Conservation (phyloP, 2,113 vertebrate species). For the Oncorhynchus tshawytscha region DNA sequence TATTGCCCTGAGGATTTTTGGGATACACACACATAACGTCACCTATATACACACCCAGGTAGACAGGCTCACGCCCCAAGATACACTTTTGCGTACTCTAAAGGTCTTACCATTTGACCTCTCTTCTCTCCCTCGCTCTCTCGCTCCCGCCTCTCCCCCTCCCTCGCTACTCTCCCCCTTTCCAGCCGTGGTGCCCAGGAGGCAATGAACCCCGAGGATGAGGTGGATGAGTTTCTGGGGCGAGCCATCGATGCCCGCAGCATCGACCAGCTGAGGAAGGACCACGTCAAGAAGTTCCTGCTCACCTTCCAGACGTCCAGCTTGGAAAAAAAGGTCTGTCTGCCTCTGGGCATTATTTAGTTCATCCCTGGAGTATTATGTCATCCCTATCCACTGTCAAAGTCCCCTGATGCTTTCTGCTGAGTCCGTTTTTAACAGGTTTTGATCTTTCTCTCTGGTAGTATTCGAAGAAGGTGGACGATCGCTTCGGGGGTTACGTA, state of each 20-base stretch:
- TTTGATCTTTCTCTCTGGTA: constrained; percentile 45
- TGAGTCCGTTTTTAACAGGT: neutral
- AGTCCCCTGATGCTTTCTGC: no score
- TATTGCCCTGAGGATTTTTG: neutral
- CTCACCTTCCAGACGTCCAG: constrained; percentile 94
- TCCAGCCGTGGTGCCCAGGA: constrained; percentile 88
- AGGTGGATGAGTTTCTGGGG: constrained; percentile 93
- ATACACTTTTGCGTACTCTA: neutral
- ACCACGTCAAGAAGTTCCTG: constrained; percentile 92
- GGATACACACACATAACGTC: neutral
- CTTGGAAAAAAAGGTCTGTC: constrained; percentile 93
- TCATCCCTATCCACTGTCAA: no score
- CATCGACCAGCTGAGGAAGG: constrained; percentile 94
- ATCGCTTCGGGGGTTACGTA: constrained; percentile 90
- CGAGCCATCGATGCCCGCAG: constrained; percentile 94
- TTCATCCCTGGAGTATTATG: neutral
- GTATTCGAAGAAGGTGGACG: constrained; percentile 94
- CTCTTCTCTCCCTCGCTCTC: constrained; percentile 1
- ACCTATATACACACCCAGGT: neutral
- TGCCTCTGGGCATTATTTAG: neutral
- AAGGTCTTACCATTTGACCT: neutral
- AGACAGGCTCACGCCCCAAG: no score
- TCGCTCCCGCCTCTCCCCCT: neutral
- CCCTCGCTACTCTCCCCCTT: neutral
- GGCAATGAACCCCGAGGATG: constrained; percentile 91